Evolutionary conservation across 2,113 vertebrate species (phyloP), one percentile per base, ranked within the genome.

Genomic region (Mesitornis unicolor): DNA sequence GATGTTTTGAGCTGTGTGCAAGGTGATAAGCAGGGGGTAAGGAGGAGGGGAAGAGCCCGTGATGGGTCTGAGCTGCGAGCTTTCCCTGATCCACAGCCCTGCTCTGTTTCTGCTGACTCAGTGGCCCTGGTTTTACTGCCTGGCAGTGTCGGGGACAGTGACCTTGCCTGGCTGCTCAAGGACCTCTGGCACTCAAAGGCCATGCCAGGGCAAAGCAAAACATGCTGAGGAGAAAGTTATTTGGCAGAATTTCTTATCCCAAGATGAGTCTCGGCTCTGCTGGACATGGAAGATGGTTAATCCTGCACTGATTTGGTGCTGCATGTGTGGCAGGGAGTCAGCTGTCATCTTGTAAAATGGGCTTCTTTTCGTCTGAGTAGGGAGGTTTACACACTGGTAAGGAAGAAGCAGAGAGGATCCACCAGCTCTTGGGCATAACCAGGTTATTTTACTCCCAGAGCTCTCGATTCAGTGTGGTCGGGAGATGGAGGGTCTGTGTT

Each of bases 41-140:
- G 78, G 54, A 38, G 54, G 63, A 14, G 86, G 86, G 79, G 26
- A 18, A 21, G 56, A 78, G 86, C 83, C 57, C 67, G 81, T 96
- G 98, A 97, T 96, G 97, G 91, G 98, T 96, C 97, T 98, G 97
- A 98, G 98, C 98, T 90, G 95, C 83, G 93, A 81, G 90, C 92
- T 95, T 78, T 93, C 91, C 94, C 93, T 84, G 67, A 94, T 69
- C 94, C 77, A 3, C 79, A 25, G 35, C 89, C 93, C 76, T 61
- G 43, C 84, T 57, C 47, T 15, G 16, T 19, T 97, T 80, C 36
- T 89, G 98, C 98, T 99, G 99, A 98, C 98, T 99, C 99, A 98
- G 98, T 91, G 94, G 70, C 94, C 97, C 95, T 24, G 87, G 98
- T 97, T 93, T 98, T 99, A 98, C 94, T 90, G 96, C 70, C 81